These are phyloP conservation scores for Leptosomus discolor DNA, from an alignment of 2,113 vertebrate species.

Conservation along the genomic window DNA sequence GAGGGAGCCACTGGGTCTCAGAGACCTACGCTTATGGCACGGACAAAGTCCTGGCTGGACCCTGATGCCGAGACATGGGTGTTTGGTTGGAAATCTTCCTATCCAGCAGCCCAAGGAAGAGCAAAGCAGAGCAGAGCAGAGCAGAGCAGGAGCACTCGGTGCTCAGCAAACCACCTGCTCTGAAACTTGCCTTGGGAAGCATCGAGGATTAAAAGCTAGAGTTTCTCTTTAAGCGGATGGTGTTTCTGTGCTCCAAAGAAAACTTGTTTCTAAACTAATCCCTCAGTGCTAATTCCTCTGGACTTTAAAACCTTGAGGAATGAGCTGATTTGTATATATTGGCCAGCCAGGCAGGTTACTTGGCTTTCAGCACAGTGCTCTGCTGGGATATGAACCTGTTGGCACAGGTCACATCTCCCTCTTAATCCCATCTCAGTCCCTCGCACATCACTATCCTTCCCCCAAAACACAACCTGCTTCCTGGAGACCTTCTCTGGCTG, in stretches of 20 bases:
- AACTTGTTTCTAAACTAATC: constrained; percentile 34
- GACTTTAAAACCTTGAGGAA: constrained; percentile 34
- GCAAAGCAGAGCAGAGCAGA: background rate
- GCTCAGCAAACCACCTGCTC: background rate
- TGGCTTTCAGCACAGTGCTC: background rate
- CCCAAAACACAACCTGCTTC: background rate
- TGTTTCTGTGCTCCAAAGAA: constrained; percentile 17
- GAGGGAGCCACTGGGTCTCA: background rate
- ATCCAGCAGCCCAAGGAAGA: background rate
- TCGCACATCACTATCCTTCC: background rate
- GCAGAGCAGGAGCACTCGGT: background rate
- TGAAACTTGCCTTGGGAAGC: background rate
- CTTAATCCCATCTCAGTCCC: background rate
- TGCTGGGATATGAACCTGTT: background rate
- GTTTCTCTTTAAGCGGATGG: background rate
- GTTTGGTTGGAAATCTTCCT: background rate
- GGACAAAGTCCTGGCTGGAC: background rate
- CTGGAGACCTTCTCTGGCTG: background rate
- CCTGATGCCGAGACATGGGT: background rate
- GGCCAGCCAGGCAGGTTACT: constrained; percentile 7
- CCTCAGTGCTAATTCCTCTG: constrained; percentile 35
- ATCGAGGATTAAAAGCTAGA: background rate
- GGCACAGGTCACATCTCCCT: background rate
- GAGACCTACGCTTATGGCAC: background rate
- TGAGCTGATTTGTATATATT: constrained; percentile 36